Percentiles rank a stretch among this genome's conserved stretches.
These are phyloP conservation scores for Alethe diademata DNA, from an alignment of 2,113 vertebrate species.

Conservation along the genomic window DNA sequence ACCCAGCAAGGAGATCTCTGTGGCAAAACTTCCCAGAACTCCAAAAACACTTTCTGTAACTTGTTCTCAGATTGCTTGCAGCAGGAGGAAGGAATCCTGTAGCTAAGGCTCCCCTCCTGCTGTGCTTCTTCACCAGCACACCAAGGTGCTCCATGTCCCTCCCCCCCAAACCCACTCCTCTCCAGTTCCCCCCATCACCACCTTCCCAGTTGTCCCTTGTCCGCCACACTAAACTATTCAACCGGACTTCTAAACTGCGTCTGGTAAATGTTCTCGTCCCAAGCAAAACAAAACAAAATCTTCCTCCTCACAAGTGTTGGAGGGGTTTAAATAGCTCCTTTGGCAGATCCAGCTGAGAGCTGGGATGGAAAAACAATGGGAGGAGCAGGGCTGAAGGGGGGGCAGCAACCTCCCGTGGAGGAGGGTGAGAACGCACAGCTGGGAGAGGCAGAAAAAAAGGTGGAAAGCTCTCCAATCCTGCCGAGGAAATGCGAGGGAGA, in stretches of 20 bases:
- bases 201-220: not conserved
- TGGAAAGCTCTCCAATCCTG: not conserved
- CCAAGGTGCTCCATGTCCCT: not conserved
- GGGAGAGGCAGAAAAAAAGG: not conserved
- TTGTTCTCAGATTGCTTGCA: not conserved
- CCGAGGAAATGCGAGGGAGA: not conserved
- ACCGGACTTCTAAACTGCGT: not conserved
- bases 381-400: not conserved
- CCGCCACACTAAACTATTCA: not conserved
- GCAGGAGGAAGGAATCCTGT: not conserved
- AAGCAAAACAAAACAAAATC: not conserved
- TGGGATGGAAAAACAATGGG: not conserved
- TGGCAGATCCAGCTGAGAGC: not conserved
- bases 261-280: not conserved
- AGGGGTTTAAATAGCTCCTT: not conserved
- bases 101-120: not conserved
- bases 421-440: slow-evolving; percentile 21
- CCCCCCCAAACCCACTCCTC: not conserved
- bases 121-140: not conserved
- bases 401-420: not conserved
- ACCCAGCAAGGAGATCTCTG: not conserved
- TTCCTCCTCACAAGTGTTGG: not conserved
- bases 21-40: not conserved
- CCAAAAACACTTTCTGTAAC: not conserved
- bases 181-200: rapidly evolving